These are phyloP conservation scores for Acanthiza pusilla DNA, from an alignment of 2,797 vertebrate species.

Conservation along the genomic window DNA sequence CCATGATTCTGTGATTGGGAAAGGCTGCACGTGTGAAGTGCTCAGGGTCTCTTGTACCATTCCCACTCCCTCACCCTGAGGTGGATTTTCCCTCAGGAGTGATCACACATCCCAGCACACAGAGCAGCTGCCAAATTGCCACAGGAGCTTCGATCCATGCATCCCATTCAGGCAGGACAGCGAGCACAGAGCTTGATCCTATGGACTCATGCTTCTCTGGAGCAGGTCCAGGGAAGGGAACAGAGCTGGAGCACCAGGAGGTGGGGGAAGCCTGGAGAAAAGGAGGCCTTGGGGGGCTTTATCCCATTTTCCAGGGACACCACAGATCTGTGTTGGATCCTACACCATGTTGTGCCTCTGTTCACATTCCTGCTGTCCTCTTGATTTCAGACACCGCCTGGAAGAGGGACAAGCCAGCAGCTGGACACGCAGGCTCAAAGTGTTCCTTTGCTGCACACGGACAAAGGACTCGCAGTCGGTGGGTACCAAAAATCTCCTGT, in stretches of 20 bases:
- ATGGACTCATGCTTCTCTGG: background rate
- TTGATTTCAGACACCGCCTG: slow-evolving; percentile 83
- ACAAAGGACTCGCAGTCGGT: slow-evolving; percentile 98
- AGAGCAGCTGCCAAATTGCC: background rate
- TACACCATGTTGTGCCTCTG: rapidly evolving
- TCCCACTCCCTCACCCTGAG: background rate
- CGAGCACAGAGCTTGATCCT: background rate
- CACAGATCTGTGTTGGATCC: background rate
- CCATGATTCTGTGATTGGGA: background rate
- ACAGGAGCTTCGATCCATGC: background rate
- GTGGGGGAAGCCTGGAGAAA: background rate
- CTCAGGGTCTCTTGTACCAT: background rate
- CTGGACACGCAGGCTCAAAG: slow-evolving; percentile 95
- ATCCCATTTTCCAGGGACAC: background rate
- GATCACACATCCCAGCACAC: background rate
- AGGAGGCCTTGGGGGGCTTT: background rate
- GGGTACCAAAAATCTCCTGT: slow-evolving; percentile 55
- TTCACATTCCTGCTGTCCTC: background rate
- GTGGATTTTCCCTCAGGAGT: background rate
- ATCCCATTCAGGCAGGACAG: background rate
- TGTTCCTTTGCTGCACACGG: slow-evolving; percentile 97
- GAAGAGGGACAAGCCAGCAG: slow-evolving; percentile 98
- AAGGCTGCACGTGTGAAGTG: background rate
- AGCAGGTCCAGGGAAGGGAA: background rate
- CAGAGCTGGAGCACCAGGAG: background rate